These are phyloP conservation scores for Picathartes gymnocephalus DNA, from an alignment of 2,113 vertebrate genomes.

Conservation along the genomic window DNA sequence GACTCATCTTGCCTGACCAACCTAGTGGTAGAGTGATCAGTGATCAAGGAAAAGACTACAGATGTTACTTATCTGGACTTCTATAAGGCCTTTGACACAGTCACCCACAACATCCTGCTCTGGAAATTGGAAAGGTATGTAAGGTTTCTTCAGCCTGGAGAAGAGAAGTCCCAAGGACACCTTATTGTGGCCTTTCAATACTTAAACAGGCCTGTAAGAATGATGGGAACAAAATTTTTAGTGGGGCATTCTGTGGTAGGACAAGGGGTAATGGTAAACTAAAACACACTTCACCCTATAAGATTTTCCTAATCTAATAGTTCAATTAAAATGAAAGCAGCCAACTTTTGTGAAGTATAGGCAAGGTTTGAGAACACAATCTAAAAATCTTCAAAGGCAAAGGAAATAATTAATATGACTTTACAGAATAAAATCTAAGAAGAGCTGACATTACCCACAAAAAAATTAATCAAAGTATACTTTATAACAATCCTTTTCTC, in stretches of 20 bases:
- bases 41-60: background rate
- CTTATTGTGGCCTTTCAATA: background rate
- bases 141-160: background rate
- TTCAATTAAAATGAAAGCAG: background rate
- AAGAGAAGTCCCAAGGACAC: background rate
- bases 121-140: background rate
- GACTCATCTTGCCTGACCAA: background rate
- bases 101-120: background rate
- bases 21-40: no score
- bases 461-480: background rate
- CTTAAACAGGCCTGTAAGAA: background rate
- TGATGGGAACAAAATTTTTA: background rate
- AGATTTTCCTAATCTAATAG: background rate
- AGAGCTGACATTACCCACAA: background rate
- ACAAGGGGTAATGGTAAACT: background rate
- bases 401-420: background rate
- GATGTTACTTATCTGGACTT: background rate
- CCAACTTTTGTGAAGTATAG: background rate
- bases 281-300: background rate
- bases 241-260: fast-evolving
- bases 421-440: background rate
- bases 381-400: background rate
- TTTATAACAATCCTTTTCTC: background rate
- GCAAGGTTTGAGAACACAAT: background rate
- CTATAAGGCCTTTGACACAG: background rate